Base-by-base conservation (phyloP, 2,113 vertebrate species). In the Cromileptes altivelis region DNA sequence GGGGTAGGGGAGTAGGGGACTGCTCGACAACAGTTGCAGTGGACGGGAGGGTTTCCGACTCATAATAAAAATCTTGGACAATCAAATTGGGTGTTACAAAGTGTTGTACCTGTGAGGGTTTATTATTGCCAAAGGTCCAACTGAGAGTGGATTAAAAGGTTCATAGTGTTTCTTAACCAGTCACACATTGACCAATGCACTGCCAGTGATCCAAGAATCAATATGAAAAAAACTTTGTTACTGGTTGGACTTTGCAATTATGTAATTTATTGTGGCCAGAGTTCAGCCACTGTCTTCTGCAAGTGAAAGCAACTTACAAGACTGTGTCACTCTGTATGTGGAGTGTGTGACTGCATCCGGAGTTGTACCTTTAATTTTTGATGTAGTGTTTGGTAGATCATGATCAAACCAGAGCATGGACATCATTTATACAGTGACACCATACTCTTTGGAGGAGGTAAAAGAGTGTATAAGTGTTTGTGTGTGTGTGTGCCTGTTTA, bases 51-150 rank as follows among this genome's bases (percentile, higher is more conserved):
- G 4, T 30, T 30, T 30, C 30, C 30, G 30, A 30, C 4, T 30
- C 30, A 30, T 30, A 30, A 30, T 30, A 30, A 30, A 4, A 30
- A 30, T 30, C 30, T 30, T 30, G 40, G 40, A 4, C 33, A 14
- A 23, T n/a, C 2, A 42, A 64, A 64, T 14, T 17, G 5, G 21
- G 21, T 25, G n/a, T 23, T 45, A 57, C 14, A 57, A 45, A 9
- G 8, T 18, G 50, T 37, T 70, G 19, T 6, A 30, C 15, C 12
- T 57, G 45, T 5, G 4, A 30, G 15, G 5, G 27, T 71, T 85
- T 65, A 70, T 81, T 53, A 63, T 52, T 45, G 18, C 0, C 70
- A 80, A 84, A 88, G 68, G 64, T 81, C 65, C 74, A 75, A 25
- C 7, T 6, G 55, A 11, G 4, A 56, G 6, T 71, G 19, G 57